Conservation (phyloP, 2,113 vertebrate genomes). For the Oophaga pumilio region DNA sequence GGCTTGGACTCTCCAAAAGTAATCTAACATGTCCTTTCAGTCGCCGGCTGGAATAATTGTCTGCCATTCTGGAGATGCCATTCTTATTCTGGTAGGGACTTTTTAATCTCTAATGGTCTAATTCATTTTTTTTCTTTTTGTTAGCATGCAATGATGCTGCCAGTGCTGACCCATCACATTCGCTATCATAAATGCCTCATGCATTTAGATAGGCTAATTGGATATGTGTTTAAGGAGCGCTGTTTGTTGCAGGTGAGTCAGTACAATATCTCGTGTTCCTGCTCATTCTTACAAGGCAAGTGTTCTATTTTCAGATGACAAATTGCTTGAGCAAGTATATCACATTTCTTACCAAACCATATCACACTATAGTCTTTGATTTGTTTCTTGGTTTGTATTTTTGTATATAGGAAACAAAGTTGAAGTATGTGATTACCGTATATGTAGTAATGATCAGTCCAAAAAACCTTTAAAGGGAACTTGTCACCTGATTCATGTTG, state of each 20-base stretch:
- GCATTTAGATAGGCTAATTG: slow-evolving; percentile 94
- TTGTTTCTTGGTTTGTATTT: neutral
- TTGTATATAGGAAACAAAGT: neutral
- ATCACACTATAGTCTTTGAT: neutral
- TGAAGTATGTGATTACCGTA: neutral
- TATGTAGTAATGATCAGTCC: neutral
- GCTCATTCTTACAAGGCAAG: neutral
- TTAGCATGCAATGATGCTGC: slow-evolving; percentile 99
- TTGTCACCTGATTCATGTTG: no score
- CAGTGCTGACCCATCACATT: slow-evolving; percentile 97
- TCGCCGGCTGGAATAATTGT: neutral
- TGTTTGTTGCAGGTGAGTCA: slow-evolving; percentile 91
- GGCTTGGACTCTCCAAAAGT: slow-evolving; percentile 8
- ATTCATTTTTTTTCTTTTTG: slow-evolving; percentile 53
- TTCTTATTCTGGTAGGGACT: neutral
- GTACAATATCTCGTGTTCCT: neutral
- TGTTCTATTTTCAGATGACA: neutral
- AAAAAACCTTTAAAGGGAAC: no score
- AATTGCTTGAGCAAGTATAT: neutral
- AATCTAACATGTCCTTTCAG: slow-evolving; percentile 23
- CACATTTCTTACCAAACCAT: neutral
- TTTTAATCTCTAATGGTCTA: neutral
- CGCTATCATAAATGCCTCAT: slow-evolving; percentile 98
- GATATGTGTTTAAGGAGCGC: slow-evolving; percentile 93
- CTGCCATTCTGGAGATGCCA: neutral